A percentile compares a stretch with the other conserved stretches of the same genome.
phyloP scores from a whole-genome alignment of 1,140 invertebrate species.

The Drosophila persimilis region DNA sequence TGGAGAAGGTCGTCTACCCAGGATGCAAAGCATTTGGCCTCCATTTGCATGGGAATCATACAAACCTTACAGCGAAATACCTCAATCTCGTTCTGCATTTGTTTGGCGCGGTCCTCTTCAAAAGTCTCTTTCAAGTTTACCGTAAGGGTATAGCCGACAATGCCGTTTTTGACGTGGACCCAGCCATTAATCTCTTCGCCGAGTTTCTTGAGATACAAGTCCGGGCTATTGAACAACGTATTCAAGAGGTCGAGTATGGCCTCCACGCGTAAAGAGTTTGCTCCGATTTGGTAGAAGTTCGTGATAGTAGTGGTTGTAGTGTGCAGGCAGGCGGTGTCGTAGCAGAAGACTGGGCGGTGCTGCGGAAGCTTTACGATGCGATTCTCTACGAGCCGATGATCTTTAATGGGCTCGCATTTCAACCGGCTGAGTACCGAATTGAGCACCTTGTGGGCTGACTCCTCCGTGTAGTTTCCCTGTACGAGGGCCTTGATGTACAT shows the following conservation, averaged over 20 bases:
- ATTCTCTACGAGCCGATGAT: constrained; percentile 65
- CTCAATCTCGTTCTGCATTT: too few relatives aligned
- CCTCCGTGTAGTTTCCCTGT: constrained; percentile 89
- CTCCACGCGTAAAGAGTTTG: constrained; percentile 85
- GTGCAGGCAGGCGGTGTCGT: constrained; percentile 87
- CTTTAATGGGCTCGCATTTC: constrained; percentile 66
- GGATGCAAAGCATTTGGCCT: too few relatives aligned
- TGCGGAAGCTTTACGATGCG: constrained; percentile 85
- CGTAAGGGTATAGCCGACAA: too few relatives aligned
- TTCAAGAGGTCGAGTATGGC: constrained; percentile 91
- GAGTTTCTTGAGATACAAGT: constrained; percentile 76
- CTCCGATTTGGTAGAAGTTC: constrained; percentile 94
- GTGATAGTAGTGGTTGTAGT: constrained; percentile 91
- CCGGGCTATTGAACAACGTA: constrained; percentile 83
- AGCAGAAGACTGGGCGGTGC: constrained; percentile 87
- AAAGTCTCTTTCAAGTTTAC: too few relatives aligned
- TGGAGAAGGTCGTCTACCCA: too few relatives aligned
- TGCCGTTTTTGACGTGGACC: too few relatives aligned
- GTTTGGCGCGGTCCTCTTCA: too few relatives aligned
- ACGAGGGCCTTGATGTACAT: constrained; percentile 88
- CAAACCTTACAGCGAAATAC: too few relatives aligned
- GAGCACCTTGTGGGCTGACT: constrained; percentile 85
- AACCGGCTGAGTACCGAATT: constrained; percentile 77
- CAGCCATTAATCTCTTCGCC: too few relatives aligned
- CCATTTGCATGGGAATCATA: too few relatives aligned